Evolutionary conservation across 1,140 invertebrate species (phyloP).

Genomic region (Leptinotarsa lineolata): DNA sequence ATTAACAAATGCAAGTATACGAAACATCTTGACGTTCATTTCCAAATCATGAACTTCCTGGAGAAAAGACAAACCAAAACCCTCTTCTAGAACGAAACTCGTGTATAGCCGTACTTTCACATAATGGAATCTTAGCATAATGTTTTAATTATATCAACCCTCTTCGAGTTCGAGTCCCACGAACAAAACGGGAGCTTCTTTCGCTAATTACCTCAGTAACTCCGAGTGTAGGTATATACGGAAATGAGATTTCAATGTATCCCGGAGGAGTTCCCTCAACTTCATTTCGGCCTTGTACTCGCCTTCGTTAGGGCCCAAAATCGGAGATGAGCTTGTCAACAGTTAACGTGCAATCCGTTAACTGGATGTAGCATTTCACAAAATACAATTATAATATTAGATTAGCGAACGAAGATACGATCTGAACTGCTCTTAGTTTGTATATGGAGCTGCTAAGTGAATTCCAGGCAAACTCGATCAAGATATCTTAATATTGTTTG

Average conservation of each 20-base stretch:
- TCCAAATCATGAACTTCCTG: too few species aligned
- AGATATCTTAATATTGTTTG: slow-evolving; percentile 47
- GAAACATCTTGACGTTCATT: too few species aligned
- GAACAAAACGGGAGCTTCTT: slow-evolving; percentile 44
- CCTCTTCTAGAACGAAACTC: too few species aligned
- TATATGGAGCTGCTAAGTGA: slow-evolving; percentile 40
- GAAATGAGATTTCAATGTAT: slow-evolving; percentile 56
- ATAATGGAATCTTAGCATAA: slow-evolving; percentile 19
- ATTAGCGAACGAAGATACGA: slow-evolving; percentile 50
- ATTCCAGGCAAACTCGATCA: slow-evolving; percentile 37
- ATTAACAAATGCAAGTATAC: too few species aligned
- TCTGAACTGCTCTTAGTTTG: slow-evolving; percentile 40
- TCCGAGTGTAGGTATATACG: slow-evolving; percentile 42
- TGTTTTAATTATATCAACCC: slow-evolving; percentile 37
- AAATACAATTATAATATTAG: slow-evolving; percentile 57
- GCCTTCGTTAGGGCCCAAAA: slow-evolving; percentile 32
- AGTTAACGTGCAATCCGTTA: slow-evolving; percentile 54
- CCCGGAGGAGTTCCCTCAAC: slow-evolving; percentile 48
- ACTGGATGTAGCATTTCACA: slow-evolving; percentile 51
- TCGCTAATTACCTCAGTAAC: slow-evolving; percentile 49
- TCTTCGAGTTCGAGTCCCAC: slow-evolving; percentile 31
- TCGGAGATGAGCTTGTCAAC: slow-evolving; percentile 37
- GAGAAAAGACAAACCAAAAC: too few species aligned
- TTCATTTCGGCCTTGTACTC: background rate
- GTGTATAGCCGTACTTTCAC: background rate